phyloP scores from a whole-genome alignment of 2,888 invertebrate genomes.

The Heteromyza rotundicornis region DNA sequence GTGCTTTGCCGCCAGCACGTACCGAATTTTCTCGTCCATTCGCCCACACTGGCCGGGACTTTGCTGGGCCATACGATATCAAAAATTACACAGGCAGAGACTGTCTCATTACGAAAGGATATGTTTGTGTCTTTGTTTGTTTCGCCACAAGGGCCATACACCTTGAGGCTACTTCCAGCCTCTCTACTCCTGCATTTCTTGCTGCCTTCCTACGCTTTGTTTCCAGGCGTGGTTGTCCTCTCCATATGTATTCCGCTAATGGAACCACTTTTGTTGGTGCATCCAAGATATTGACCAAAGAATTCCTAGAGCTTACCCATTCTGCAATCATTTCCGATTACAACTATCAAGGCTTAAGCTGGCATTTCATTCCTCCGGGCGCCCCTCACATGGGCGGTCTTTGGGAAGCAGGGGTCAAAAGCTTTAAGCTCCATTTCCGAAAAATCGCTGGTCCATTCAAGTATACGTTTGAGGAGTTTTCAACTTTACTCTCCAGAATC shows the following conservation, averaged over 20 bases:
- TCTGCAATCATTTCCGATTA: background rate
- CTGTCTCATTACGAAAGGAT: conserved; percentile 23
- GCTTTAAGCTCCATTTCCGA: conserved; percentile 15
- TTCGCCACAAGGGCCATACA: conserved; percentile 28
- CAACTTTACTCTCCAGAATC: conserved; percentile 9
- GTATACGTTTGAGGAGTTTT: conserved; percentile 21
- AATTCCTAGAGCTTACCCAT: background rate
- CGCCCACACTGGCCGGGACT: conserved; percentile 24
- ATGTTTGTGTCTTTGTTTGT: conserved; percentile 29
- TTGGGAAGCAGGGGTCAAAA: conserved; percentile 11
- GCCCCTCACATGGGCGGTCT: conserved; percentile 11
- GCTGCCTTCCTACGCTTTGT: conserved; percentile 27
- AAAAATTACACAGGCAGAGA: conserved; percentile 24
- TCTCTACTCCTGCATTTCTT: conserved; percentile 26
- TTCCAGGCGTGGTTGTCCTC: conserved; percentile 25
- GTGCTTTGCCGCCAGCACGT: too few species aligned
- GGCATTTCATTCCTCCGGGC: conserved; percentile 9
- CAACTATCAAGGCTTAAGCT: background rate
- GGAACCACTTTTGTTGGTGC: conserved; percentile 21
- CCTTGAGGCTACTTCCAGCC: conserved; percentile 19
- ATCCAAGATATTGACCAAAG: background rate
- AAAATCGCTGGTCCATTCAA: conserved; percentile 7
- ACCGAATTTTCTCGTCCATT: conserved; percentile 19
- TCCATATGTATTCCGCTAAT: conserved; percentile 24
- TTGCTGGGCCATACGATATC: conserved; percentile 28